A percentile compares a stretch with the other conserved stretches of the same genome.
Conservation (phyloP, 2,888 invertebrate species). For the Shargacucullia verbasci region DNA sequence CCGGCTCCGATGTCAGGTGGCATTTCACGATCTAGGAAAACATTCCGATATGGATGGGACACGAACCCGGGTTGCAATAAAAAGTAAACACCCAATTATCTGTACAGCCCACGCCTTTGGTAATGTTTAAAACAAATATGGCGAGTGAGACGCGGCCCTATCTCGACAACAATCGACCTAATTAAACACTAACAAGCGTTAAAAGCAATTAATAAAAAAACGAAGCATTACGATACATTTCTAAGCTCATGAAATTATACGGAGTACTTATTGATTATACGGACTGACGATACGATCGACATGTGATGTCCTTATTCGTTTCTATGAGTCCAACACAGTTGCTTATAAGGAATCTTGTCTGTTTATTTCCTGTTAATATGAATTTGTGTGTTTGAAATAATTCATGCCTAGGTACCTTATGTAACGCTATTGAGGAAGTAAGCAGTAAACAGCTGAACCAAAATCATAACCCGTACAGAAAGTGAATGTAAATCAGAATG, state of each 20-base stretch:
- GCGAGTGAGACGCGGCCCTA: constrained; percentile 21
- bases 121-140: constrained; percentile 52
- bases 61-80: constrained; percentile 60
- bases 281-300: constrained; percentile 27
- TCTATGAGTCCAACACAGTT: constrained; percentile 11
- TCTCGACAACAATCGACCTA: constrained; percentile 46
- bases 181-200: constrained; percentile 32
- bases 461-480: constrained; percentile 33
- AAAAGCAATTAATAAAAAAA: constrained; percentile 22
- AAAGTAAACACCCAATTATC: constrained; percentile 68
- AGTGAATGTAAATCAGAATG: constrained; percentile 32
- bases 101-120: constrained; percentile 47
- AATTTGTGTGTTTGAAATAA: constrained; percentile 21
- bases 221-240: constrained; percentile 14
- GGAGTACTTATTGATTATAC: constrained; percentile 33
- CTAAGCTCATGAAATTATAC: constrained; percentile 31
- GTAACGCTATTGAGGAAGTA: constrained; percentile 28
- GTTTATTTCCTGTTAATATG: constrained; percentile 28
- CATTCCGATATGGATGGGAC: constrained; percentile 64
- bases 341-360: constrained; percentile 17
- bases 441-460: constrained; percentile 30
- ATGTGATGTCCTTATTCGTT: constrained; percentile 37
- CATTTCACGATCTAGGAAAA: constrained; percentile 78
- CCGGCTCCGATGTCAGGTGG: constrained; percentile 47
- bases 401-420: constrained; percentile 29